phyloP scores from a whole-genome alignment of 2,888 invertebrate genomes.

The Proisotoma minuta region DNA sequence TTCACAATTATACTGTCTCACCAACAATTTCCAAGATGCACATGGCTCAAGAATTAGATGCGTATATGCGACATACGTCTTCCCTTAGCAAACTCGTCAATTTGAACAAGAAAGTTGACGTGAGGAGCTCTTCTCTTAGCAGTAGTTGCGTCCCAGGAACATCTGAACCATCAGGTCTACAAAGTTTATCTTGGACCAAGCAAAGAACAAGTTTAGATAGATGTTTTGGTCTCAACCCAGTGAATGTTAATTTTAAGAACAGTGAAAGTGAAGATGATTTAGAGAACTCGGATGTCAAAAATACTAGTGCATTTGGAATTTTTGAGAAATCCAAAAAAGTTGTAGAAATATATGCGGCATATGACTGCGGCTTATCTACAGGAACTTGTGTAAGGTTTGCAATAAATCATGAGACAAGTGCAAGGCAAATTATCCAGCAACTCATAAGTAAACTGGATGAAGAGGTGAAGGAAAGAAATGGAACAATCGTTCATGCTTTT shows the following conservation, averaged over 20 bases:
- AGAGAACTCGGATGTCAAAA: neutral
- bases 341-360: conserved; percentile 86
- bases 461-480: conserved; percentile 72
- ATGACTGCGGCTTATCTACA: conserved; percentile 86
- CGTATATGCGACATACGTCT: conserved; percentile 9
- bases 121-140: too few species aligned
- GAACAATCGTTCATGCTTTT: neutral
- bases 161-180: conserved; percentile 5
- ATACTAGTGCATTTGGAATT: neutral
- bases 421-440: conserved; percentile 89
- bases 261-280: conserved; percentile 2
- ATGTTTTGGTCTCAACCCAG: neutral
- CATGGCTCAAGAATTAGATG: conserved; percentile 6
- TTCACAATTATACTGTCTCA: too few species aligned
- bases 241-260: neutral
- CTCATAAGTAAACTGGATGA: conserved; percentile 94
- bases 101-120: too few species aligned
- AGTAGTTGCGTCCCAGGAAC: neutral
- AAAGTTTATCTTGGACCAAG: conserved; percentile 11
- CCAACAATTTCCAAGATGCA: too few species aligned
- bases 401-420: conserved; percentile 86
- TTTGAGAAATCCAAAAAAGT: conserved; percentile 13
- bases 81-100: conserved; percentile 12
- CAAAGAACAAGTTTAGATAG: conserved; percentile 12
- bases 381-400: conserved; percentile 91